Evolutionary conservation across 37 sponge, comb jelly and placozoan genomes (phyloP).

Genomic region (Trichoplax adhaerens): DNA sequence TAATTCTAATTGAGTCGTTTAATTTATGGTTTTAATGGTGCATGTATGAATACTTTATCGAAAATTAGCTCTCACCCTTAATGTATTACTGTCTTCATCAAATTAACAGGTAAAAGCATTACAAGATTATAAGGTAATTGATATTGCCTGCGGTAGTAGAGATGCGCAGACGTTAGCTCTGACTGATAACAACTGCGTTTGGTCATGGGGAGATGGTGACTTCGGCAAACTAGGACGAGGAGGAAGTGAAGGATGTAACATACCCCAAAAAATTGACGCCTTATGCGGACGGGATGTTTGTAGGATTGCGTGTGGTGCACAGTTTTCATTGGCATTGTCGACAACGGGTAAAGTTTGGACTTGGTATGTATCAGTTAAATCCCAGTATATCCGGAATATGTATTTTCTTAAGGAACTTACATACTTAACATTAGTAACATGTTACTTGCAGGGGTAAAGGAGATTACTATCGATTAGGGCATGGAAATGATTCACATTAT

Average conservation of each 20-base stretch:
- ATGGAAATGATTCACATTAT: constrained; percentile 31
- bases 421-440: background rate
- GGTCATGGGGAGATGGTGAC: constrained; percentile 79
- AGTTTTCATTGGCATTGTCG: constrained; percentile 77
- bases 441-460: constrained; percentile 64
- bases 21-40: too few species aligned
- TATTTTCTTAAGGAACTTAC: background rate
- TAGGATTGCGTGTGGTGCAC: constrained; percentile 68
- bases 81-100: background rate
- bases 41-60: too few species aligned
- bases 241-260: constrained; percentile 7
- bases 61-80: background rate
- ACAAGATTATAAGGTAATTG: constrained; percentile 31
- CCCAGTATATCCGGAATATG: background rate
- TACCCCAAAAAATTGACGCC: constrained; percentile 21
- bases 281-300: constrained; percentile 25
- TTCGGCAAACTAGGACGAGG: constrained; percentile 73
- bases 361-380: constrained; percentile 35
- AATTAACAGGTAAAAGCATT: constrained; percentile 48
- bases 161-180: constrained; percentile 74
- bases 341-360: constrained; percentile 72
- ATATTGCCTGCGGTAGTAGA: constrained; percentile 71
- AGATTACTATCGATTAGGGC: constrained; percentile 73
- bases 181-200: constrained; percentile 58
- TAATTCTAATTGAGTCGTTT: too few species aligned